Percentiles rank a stretch among this genome's conserved stretches.
Conservation (phyloP, 1,140 invertebrate genomes). For the Drosophila nasuta region DNA sequence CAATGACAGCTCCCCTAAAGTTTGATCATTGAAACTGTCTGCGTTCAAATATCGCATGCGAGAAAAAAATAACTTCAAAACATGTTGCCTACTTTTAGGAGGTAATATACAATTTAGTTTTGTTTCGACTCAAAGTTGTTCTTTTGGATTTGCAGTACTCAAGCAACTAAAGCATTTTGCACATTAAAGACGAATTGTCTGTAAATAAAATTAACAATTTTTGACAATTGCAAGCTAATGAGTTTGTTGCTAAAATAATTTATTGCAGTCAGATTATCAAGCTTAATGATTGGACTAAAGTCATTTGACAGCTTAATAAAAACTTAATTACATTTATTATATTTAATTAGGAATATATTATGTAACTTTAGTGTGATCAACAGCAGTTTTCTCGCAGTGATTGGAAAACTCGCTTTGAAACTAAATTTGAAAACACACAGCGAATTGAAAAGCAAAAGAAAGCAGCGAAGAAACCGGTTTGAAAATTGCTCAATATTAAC, state of each 20-base stretch:
- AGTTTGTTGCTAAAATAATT: not conserved
- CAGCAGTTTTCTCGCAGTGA: not conserved
- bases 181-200: constrained; percentile 85
- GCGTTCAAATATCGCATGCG: not conserved
- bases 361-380: not conserved
- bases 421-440: not conserved
- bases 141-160: not conserved
- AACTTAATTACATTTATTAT: no score
- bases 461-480: constrained; percentile 5
- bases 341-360: no score
- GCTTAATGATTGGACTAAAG: not conserved
- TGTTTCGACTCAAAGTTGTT: not conserved
- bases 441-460: constrained; percentile 5
- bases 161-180: not conserved
- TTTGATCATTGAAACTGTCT: not conserved
- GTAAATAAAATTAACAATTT: not conserved
- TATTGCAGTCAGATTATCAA: not conserved
- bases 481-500: not conserved
- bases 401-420: not conserved
- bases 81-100: constrained; percentile 90
- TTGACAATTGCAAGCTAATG: not conserved
- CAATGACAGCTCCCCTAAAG: no score
- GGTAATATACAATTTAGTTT: constrained; percentile 89
- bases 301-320: not conserved
- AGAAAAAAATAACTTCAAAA: not conserved